phyloP scores from a whole-genome alignment of 2,888 invertebrate genomes.

The Crematogaster levior region DNA sequence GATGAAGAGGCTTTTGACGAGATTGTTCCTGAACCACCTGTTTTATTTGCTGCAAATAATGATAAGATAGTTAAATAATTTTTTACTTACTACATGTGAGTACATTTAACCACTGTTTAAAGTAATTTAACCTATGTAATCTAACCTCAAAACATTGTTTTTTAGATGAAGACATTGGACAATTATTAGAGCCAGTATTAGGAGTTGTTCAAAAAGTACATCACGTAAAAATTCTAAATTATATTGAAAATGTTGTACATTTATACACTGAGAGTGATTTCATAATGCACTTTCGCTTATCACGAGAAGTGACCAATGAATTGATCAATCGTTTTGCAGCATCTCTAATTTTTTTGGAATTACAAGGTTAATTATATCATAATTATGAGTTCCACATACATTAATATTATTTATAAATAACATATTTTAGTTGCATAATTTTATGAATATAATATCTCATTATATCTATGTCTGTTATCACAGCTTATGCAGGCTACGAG shows the following conservation, averaged over 20 bases:
- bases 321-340: neutral
- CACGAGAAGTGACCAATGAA: neutral
- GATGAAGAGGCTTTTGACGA: neutral
- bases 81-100: neutral
- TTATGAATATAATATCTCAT: neutral
- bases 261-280: neutral
- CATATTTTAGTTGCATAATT: neutral
- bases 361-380: conserved; percentile 8
- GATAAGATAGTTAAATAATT: neutral
- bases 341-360: neutral
- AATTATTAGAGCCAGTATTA: neutral
- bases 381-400: neutral
- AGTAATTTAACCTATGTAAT: neutral
- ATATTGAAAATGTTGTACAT: neutral
- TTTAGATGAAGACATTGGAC: neutral
- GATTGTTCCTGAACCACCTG: neutral
- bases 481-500: neutral
- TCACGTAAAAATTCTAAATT: neutral
- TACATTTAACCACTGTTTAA: conserved; percentile 4
- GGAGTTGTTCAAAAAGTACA: conserved; percentile 3
- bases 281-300: conserved; percentile 11
- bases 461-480: too few relatives aligned
- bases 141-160: neutral
- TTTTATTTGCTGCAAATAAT: conserved; percentile 4
- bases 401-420: neutral